A percentile compares a stretch with the other conserved stretches of the same genome.
Evolutionary conservation across 2,113 vertebrate species (phyloP).

Genomic region (Leucopsar rothschildi): DNA sequence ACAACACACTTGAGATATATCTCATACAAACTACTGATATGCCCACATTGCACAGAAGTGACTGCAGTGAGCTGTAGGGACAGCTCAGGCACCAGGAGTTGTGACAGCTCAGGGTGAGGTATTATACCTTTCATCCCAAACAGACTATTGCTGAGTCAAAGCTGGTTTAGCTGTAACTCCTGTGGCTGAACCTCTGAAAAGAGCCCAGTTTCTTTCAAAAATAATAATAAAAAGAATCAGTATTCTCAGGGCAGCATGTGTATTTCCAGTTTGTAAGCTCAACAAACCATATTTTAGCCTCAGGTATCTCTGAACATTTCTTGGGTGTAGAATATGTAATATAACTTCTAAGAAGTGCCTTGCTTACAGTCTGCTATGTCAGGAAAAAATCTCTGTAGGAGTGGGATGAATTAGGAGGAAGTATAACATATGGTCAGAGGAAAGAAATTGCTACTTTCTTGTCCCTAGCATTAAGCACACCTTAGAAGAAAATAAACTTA

Average conservation of each 20-base stretch:
- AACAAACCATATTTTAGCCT: background rate
- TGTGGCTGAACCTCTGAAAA: background rate
- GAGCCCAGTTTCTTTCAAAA: background rate
- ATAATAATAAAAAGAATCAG: background rate
- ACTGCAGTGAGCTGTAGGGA: background rate
- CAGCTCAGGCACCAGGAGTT: background rate
- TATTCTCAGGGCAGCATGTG: background rate
- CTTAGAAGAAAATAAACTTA: background rate
- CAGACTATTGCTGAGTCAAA: background rate
- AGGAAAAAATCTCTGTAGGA: background rate
- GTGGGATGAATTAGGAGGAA: background rate
- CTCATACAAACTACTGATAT: background rate
- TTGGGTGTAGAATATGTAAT: background rate
- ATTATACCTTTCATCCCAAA: background rate
- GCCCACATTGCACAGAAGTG: background rate
- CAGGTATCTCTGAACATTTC: background rate
- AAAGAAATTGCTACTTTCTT: background rate
- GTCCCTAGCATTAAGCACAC: background rate
- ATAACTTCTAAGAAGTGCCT: background rate
- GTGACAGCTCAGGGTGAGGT: conserved; percentile 33
- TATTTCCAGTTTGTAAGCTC: background rate
- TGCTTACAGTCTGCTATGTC: background rate
- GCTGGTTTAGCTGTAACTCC: background rate
- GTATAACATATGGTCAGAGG: background rate
- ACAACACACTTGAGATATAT: conserved; percentile 39